Evolutionary conservation across 2,113 vertebrate genomes (phyloP).

Genomic region (Ovis aries): ARS-UI_Ramb_v3.0 NC_056076.1:18947501-18948000

Average conservation of each 20-base stretch:
- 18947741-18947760: background rate
- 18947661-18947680: background rate
- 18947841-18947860: background rate
- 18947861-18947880: background rate
- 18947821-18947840: background rate
- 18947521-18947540: background rate
- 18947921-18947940: background rate
- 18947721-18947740: background rate
- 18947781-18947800: background rate
- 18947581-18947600: background rate
- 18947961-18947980: background rate
- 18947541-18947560: background rate
- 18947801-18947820: background rate
- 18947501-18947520: background rate
- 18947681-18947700: background rate
- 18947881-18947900: background rate
- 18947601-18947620: background rate
- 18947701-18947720: background rate
- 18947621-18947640: background rate
- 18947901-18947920: background rate
- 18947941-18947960: background rate
- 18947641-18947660: background rate
- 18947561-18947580: background rate
- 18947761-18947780: background rate
- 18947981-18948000: background rate